Evolutionary conservation across 2,888 invertebrate species (phyloP), one percentile per base, ranked within the genome.

Genomic region (Polydrusus tereticollis): DNA sequence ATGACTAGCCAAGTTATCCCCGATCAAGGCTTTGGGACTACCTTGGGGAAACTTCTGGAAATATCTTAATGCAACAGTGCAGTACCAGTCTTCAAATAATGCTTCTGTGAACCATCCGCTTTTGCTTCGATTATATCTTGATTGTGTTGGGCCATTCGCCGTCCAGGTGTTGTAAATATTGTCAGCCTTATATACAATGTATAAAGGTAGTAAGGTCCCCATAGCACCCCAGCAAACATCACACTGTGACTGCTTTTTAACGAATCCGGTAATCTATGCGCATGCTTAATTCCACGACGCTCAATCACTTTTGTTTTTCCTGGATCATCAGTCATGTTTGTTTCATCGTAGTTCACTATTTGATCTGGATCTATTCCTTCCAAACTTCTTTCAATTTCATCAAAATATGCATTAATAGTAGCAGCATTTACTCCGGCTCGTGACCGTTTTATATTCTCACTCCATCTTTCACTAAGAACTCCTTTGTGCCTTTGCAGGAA

Each of bases 381-480:
- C 47, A 63, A 41, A n/a, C n/a, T n/a, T n/a, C n/a, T n/a, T n/a
- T n/a, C n/a, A n/a, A n/a, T n/a, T n/a, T n/a, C n/a, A n/a, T 10
- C 58, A 33, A 58, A 58, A 16, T 58, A 58, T 10, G n/a, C 10
- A 29, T 58, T 36, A n/a, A 58, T 33, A n/a, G 41, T 29, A 29
- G 29, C 29, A 5, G 33, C 21, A 20, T 38, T 20, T 7, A 75
- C 59, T 41, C 62, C 43, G 10, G 75, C 73, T 52, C 67, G 60
- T 16, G 63, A 50, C 47, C 73, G 55, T 72, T 75, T 75, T 55
- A 75, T 75, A 50, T 75, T 74, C 14, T 66, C 45, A 50, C 67
- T 43, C 26, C 75, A 43, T 71, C 75, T 64, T 41, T 72, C 36
- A 29, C 29, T 29, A 29, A 29, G 29, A 29, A 29, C 29, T 29